Conservation (phyloP, 2,113 vertebrate genomes). For the Pionites leucogaster region DNA sequence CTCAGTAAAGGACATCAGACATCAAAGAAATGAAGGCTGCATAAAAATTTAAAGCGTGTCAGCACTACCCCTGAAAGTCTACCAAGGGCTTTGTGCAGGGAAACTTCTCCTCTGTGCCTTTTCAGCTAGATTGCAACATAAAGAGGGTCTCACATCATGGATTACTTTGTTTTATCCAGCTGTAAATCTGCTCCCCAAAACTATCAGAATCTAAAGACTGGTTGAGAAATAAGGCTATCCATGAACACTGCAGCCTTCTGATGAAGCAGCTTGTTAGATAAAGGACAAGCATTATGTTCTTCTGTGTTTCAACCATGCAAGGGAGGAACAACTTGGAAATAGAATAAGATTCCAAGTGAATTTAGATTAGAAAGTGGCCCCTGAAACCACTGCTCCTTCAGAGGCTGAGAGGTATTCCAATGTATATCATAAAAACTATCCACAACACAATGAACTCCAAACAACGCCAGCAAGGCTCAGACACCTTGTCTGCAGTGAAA, state of each 20-base stretch:
- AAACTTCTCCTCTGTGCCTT: background rate
- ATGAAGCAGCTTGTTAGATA: background rate
- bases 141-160: background rate
- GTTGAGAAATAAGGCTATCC: background rate
- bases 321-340: background rate
- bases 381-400: background rate
- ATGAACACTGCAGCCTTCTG: background rate
- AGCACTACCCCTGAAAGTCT: background rate
- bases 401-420: background rate
- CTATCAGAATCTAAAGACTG: background rate
- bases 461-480: constrained; percentile 12
- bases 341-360: background rate
- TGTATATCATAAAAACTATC: background rate
- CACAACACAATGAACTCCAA: background rate
- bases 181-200: background rate
- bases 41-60: background rate
- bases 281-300: background rate
- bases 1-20: background rate
- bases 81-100: background rate
- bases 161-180: background rate
- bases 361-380: background rate
- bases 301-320: background rate
- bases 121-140: background rate
- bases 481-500: constrained; percentile 33
- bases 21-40: background rate